These are phyloP conservation scores for Gouania willdenowi DNA, from an alignment of 2,797 vertebrate species.

Conservation along the genomic window DNA sequence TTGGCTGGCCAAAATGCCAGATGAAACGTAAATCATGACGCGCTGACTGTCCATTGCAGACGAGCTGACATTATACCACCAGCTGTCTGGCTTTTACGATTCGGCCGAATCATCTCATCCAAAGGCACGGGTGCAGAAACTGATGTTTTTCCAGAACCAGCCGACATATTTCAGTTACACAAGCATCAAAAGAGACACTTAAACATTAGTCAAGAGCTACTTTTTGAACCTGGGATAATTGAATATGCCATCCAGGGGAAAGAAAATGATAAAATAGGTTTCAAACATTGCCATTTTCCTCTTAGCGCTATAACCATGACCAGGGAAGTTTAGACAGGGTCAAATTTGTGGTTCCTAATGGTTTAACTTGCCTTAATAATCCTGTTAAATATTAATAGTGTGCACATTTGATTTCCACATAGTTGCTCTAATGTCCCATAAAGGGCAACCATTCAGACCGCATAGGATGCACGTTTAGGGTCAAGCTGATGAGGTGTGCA, in stretches of 20 bases:
- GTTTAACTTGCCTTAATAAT: constrained; percentile 62
- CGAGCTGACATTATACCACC: constrained; percentile 71
- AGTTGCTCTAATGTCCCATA: constrained; percentile 62
- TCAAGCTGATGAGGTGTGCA: constrained; percentile 25
- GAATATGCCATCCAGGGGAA: constrained; percentile 54
- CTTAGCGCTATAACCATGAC: constrained; percentile 49
- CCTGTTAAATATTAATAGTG: constrained; percentile 59
- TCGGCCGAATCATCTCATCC: constrained; percentile 68
- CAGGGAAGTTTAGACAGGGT: constrained; percentile 61
- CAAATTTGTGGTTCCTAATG: constrained; percentile 52
- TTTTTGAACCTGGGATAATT: constrained; percentile 60
- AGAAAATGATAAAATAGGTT: constrained; percentile 23
- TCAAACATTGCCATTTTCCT: constrained; percentile 58
- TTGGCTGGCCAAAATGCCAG: constrained; percentile 74
- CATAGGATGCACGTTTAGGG: constrained; percentile 33
- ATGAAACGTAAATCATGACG: constrained; percentile 75
- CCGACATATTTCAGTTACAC: constrained; percentile 75
- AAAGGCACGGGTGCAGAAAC: constrained; percentile 56
- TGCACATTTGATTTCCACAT: constrained; percentile 58
- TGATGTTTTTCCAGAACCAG: constrained; percentile 79
- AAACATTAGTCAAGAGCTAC: constrained; percentile 62
- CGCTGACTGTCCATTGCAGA: constrained; percentile 65
- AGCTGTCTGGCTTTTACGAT: constrained; percentile 71
- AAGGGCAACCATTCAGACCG: constrained; percentile 59
- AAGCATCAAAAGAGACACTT: constrained; percentile 61